Percentiles rank a stretch among this genome's conserved stretches.
Conservation (phyloP, 2,113 vertebrate species). For the Cololabis saira region DNA sequence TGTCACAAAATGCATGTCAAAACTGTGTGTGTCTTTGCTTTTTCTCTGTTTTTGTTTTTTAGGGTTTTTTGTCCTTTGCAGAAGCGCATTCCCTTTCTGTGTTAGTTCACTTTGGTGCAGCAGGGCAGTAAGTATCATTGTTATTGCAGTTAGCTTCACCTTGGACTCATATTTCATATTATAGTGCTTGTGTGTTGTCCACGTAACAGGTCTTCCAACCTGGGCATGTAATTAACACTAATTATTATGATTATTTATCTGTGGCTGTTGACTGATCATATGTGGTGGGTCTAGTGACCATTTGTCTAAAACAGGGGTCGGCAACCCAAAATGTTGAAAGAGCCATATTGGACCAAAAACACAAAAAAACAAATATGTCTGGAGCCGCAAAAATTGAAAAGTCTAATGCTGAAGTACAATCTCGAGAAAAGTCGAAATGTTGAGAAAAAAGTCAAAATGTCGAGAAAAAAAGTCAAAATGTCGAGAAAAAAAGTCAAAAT, state of each 20-base stretch:
- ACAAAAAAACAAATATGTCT: too few species aligned
- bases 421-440: too few species aligned
- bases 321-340: too few species aligned
- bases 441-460: too few species aligned
- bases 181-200: not conserved
- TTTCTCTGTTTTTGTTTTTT: constrained; percentile 37
- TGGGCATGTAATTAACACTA: too few species aligned
- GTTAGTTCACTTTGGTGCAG: constrained; percentile 82
- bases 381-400: too few species aligned
- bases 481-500: too few species aligned
- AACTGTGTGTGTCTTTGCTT: not conserved
- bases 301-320: too few species aligned
- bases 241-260: not conserved
- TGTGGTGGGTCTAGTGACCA: not conserved
- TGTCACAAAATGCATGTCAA: not conserved
- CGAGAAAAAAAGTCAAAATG: too few species aligned
- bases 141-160: not conserved
- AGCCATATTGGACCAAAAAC: too few species aligned
- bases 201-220: not conserved
- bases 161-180: constrained; percentile 10
- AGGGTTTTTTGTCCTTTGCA: constrained; percentile 90
- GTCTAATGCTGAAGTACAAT: too few species aligned
- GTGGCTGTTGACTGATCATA: not conserved
- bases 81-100: constrained; percentile 83
- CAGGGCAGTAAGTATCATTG: constrained; percentile 85